These are phyloP conservation scores for Corythoichthys intestinalis DNA, from an alignment of 2,113 vertebrate species.

Conservation along the genomic window DNA sequence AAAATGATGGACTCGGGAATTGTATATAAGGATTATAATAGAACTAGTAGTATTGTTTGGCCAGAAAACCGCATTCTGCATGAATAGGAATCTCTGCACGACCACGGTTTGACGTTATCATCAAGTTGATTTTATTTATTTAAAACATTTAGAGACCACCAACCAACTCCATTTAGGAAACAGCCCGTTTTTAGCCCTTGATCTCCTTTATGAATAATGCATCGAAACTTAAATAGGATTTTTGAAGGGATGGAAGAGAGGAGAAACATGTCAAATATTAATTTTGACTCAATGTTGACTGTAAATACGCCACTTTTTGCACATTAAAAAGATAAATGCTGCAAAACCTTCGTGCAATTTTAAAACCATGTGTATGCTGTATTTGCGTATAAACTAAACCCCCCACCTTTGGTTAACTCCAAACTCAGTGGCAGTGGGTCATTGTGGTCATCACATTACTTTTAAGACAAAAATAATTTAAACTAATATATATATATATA, in stretches of 20 bases:
- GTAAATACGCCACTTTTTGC: neutral
- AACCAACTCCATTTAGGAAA: neutral
- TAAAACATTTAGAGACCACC: neutral
- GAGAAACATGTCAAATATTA: neutral
- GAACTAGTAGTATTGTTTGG: no score
- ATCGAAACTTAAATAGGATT: neutral
- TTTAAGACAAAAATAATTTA: no score
- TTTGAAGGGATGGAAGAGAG: neutral
- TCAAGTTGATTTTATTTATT: neutral
- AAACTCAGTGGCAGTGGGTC: no score
- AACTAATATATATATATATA: no score
- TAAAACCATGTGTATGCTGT: no score
- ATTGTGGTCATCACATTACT: no score
- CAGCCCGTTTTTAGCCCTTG: neutral
- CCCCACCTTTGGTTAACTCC: no score
- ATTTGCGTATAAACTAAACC: no score
- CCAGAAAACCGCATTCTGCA: neutral
- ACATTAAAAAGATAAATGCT: neutral
- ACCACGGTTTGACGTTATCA: neutral
- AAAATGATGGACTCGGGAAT: neutral
- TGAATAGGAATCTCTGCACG: neutral
- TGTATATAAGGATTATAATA: neutral
- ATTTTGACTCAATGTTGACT: conserved; percentile 1
- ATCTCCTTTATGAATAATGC: neutral
- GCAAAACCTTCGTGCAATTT: no score